These are phyloP conservation scores for Andrena camellia DNA, from an alignment of 2,888 invertebrate genomes.

Conservation along the genomic window DNA sequence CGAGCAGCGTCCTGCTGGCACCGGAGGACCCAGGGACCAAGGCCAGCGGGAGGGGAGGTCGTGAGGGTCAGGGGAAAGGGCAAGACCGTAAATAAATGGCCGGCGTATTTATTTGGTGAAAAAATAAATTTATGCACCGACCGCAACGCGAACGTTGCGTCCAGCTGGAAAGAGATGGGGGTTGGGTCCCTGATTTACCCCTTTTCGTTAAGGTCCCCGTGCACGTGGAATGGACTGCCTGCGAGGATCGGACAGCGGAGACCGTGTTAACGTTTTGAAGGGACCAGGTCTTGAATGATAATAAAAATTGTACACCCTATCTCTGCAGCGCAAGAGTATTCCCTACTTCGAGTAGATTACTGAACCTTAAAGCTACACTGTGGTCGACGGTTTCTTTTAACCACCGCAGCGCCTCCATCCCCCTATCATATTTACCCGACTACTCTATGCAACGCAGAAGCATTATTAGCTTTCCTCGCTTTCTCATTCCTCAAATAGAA, in stretches of 20 bases:
- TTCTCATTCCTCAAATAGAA: constrained; percentile 16
- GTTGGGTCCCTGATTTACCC: constrained; percentile 42
- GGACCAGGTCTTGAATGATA: no score
- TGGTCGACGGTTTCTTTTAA: background rate
- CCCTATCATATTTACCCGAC: constrained; percentile 7
- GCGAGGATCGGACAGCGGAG: no score
- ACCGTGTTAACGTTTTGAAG: no score
- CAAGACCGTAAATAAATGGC: constrained; percentile 77
- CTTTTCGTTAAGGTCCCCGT: constrained; percentile 28
- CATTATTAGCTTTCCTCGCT: constrained; percentile 22
- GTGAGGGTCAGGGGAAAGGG: constrained; percentile 32
- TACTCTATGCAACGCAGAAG: background rate
- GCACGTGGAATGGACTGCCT: no score
- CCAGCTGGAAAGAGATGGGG: constrained; percentile 15
- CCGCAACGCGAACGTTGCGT: constrained; percentile 43
- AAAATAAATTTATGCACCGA: constrained; percentile 77
- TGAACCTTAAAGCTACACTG: no score
- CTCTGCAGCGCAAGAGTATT: no score
- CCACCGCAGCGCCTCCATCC: background rate
- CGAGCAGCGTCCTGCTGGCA: constrained; percentile 27
- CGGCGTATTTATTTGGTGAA: constrained; percentile 78
- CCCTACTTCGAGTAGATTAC: no score
- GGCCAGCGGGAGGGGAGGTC: background rate
- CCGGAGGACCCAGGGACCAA: constrained; percentile 5
- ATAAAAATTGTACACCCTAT: no score